These are phyloP conservation scores for Apteryx owenii DNA, from an alignment of 2,113 vertebrate genomes.

Conservation along the genomic window DNA sequence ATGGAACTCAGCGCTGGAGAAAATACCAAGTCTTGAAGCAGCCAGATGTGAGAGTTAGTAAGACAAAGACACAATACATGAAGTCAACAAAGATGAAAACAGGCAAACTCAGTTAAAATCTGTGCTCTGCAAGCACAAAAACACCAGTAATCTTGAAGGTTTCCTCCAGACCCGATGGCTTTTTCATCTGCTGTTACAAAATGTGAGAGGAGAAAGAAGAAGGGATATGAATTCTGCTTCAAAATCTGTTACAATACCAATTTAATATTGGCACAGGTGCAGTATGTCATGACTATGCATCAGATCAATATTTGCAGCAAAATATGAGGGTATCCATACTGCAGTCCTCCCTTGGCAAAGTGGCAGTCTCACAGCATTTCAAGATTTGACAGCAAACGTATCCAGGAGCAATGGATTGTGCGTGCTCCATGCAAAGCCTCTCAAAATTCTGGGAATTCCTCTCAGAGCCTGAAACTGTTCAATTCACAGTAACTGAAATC, in stretches of 20 bases:
- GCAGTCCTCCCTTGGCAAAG: background rate
- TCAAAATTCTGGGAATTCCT: background rate
- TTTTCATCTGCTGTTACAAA: background rate
- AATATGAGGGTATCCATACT: background rate
- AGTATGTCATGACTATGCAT: rapidly evolving
- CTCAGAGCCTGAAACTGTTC: background rate
- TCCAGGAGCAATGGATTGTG: background rate
- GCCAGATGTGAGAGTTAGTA: background rate
- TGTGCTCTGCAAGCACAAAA: background rate
- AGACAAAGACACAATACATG: background rate
- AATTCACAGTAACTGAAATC: background rate
- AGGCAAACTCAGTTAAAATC: background rate
- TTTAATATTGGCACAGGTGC: background rate
- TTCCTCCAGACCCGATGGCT: background rate
- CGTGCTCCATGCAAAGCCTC: background rate
- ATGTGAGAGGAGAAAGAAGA: background rate
- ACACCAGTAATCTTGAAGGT: background rate
- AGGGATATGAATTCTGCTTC: background rate
- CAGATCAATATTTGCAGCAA: rapidly evolving
- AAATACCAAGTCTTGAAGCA: background rate
- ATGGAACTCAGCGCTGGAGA: background rate
- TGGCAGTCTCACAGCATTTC: background rate
- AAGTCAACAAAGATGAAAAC: background rate
- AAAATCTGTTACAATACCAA: background rate
- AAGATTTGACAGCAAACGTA: background rate